A percentile compares a stretch with the other conserved stretches of the same genome.
Evolutionary conservation across 2,888 invertebrate genomes (phyloP).

Genomic region (Blastobasis adustella): DNA sequence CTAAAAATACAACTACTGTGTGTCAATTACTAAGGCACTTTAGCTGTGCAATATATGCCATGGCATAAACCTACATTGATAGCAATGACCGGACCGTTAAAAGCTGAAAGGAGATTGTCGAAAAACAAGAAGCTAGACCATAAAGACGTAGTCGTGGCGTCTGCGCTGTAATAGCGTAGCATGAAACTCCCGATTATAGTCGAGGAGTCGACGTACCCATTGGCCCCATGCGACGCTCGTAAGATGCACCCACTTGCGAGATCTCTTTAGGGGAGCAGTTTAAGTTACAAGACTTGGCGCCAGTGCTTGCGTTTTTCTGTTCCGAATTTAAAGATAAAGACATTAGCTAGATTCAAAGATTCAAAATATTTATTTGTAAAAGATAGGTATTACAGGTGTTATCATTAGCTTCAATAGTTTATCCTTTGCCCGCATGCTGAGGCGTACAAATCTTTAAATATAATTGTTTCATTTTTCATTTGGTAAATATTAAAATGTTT

Average conservation of each 20-base stretch:
- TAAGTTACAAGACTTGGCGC: too few relatives aligned
- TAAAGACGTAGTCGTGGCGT: slow-evolving; percentile 20
- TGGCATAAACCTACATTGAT: slow-evolving; percentile 4
- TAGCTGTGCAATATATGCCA: background rate
- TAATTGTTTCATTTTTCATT: too few relatives aligned
- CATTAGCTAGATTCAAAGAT: too few relatives aligned
- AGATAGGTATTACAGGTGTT: too few relatives aligned
- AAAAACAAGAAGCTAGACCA: slow-evolving; percentile 33
- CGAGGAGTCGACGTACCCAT: slow-evolving; percentile 50
- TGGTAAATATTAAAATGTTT: too few relatives aligned
- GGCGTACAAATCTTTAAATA: too few relatives aligned
- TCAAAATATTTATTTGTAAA: too few relatives aligned
- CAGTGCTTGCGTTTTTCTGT: too few relatives aligned
- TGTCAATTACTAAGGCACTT: background rate
- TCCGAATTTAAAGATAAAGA: too few relatives aligned
- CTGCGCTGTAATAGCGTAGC: slow-evolving; percentile 1
- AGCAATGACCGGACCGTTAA: slow-evolving; percentile 17
- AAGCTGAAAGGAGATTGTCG: slow-evolving; percentile 27
- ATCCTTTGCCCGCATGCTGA: too few relatives aligned
- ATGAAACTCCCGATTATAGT: slow-evolving; percentile 4
- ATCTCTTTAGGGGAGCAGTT: background rate
- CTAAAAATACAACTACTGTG: background rate
- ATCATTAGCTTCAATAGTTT: too few relatives aligned
- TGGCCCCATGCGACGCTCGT: slow-evolving; percentile 30
- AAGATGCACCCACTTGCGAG: slow-evolving; percentile 14